phyloP scores from a whole-genome alignment of 2,113 vertebrate genomes.

The Gymnarchus niloticus region DNA sequence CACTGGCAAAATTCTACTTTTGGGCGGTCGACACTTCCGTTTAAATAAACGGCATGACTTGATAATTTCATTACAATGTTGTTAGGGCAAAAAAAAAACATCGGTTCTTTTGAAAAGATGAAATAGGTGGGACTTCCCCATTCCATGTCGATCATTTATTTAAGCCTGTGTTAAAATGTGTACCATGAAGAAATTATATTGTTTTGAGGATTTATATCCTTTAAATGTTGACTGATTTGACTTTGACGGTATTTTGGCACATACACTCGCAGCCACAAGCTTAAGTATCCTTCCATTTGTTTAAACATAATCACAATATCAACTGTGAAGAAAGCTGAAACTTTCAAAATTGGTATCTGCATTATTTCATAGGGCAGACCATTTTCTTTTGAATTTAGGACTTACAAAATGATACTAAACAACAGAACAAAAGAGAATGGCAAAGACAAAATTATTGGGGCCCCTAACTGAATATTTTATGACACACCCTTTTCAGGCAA shows the following conservation, averaged over 20 bases:
- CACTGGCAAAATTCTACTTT: neutral
- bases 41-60: slow-evolving; percentile 22
- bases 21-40: neutral
- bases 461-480: too few species aligned
- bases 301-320: too few species aligned
- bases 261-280: neutral
- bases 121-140: neutral
- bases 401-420: too few species aligned
- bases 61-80: neutral
- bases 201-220: neutral
- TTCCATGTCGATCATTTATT: neutral
- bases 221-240: neutral
- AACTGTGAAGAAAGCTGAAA: too few species aligned
- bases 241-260: neutral
- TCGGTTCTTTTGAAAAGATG: neutral
- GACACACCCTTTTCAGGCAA: too few species aligned
- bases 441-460: too few species aligned
- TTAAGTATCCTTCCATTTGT: neutral
- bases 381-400: too few species aligned
- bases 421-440: too few species aligned
- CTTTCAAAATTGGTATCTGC: too few species aligned
- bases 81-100: neutral
- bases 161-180: neutral
- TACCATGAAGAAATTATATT: neutral
- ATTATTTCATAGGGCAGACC: too few species aligned